Evolutionary conservation across 2,113 vertebrate genomes (phyloP), one percentile per base, ranked within the genome.

Genomic region (Muntiacus reevesi): DNA sequence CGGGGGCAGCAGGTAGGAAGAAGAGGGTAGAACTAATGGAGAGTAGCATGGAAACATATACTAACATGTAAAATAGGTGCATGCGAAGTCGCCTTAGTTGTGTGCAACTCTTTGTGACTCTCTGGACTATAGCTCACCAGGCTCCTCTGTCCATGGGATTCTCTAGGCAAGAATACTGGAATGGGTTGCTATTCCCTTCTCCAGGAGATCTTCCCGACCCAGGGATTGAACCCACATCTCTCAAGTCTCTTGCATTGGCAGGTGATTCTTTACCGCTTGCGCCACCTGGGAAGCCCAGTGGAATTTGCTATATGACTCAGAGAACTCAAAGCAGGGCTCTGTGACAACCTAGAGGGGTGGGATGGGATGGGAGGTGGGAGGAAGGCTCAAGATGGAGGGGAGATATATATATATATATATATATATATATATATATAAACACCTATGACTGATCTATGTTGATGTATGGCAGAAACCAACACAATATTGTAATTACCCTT

Each of bases 371-470:
- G 64, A 71, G 33, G 17, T 36, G 67, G 67, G 67, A 74, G 21
- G 36, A 25, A 25, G 67, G 36, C 21, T 43, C 10, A 13, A 74
- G 10, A 43, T 11, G 36, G 36, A 74, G 67, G 67, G 36, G 19
- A 23, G 0, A 36, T 21, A 36, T 10, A 21, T 1, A 36, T 21
- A 64, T 4, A 62, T 10, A 28, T 1, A 28, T 13, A 60, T 13
- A 57, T 23, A 57, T 23, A 43, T 43, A 43, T 43, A 43, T 43
- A 6, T 43, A 43, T 43, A 6, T 43, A 59, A 10, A 27, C 9
- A 36, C 64, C n/a, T 71, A 40, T 25, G 71, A 74, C 71, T 74
- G 36, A 43, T 74, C 71, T 25, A 43, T 43, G 21, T 25, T 43
- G 21, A 43, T 43, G 6, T 74, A 27, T 74, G 36, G 71, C 71